Evolutionary conservation across 2,113 vertebrate genomes (phyloP).

Genomic region (Phycodurus eques): DNA sequence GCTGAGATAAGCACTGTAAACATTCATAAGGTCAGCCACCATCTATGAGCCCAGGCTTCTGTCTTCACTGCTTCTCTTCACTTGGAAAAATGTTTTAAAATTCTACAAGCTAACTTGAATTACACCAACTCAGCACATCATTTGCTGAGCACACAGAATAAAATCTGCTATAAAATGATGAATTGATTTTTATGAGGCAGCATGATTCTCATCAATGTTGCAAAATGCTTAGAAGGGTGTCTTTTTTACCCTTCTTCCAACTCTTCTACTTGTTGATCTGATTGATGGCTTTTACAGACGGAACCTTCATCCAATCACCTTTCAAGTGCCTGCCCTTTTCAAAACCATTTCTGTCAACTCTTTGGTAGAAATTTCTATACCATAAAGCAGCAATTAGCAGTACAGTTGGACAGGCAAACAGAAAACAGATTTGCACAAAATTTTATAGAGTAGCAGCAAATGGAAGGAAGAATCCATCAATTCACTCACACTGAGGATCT

Average conservation of each 20-base stretch:
- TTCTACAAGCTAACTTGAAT: slow-evolving; percentile 22
- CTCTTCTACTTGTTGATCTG: neutral
- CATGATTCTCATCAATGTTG: neutral
- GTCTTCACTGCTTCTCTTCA: slow-evolving; percentile 26
- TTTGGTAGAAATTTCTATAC: too few species aligned
- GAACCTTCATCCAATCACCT: too few species aligned
- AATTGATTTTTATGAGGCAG: slow-evolving; percentile 1
- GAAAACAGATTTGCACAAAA: too few species aligned
- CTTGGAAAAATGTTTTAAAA: slow-evolving; percentile 30
- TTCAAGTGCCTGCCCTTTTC: too few species aligned
- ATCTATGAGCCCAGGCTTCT: slow-evolving; percentile 32
- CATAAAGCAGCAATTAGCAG: too few species aligned
- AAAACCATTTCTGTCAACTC: too few species aligned
- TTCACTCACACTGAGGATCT: too few species aligned
- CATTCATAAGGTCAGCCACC: slow-evolving; percentile 45
- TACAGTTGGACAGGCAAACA: too few species aligned
- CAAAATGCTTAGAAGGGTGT: neutral
- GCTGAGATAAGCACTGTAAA: slow-evolving; percentile 43
- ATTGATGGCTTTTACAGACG: too few species aligned
- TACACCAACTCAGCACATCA: slow-evolving; percentile 17
- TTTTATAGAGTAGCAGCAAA: too few species aligned
- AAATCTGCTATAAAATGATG: slow-evolving; percentile 12
- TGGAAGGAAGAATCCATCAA: too few species aligned
- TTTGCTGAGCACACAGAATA: slow-evolving; percentile 40
- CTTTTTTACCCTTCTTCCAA: neutral